Percentiles rank a stretch among this genome's conserved stretches.
Conservation (phyloP, 2,888 invertebrate genomes). For the Agrotis puta region DNA sequence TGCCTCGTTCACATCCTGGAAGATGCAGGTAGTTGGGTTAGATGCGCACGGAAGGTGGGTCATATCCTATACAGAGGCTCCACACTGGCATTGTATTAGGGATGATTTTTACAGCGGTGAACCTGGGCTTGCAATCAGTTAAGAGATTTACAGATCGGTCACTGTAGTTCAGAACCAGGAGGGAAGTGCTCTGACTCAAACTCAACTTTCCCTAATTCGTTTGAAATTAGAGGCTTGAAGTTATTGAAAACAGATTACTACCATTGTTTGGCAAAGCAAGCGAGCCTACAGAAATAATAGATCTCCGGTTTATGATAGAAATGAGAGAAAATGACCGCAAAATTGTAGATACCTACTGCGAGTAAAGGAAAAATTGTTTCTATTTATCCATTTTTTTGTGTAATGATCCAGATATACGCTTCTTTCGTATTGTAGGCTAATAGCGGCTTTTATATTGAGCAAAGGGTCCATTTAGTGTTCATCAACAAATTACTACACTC, state of each 20-base stretch:
- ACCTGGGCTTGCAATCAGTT: too few species aligned
- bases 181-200: too few species aligned
- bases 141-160: too few species aligned
- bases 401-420: conserved; percentile 50
- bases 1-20: too few species aligned
- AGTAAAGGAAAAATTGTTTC: conserved; percentile 2
- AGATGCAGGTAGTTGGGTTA: too few species aligned
- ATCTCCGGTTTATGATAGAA: conserved; percentile 1
- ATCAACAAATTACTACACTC: conserved; percentile 26
- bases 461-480: conserved; percentile 22
- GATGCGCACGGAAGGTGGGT: too few species aligned
- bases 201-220: too few species aligned
- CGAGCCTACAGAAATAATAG: conserved; percentile 8
- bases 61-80: too few species aligned
- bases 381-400: conserved; percentile 32
- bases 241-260: not conserved
- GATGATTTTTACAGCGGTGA: too few species aligned
- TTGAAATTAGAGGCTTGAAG: not conserved
- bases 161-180: too few species aligned
- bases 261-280: too few species aligned
- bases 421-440: conserved; percentile 34
- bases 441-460: conserved; percentile 39
- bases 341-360: not conserved
- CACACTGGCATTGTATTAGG: too few species aligned
- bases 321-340: conserved; percentile 2